Base-by-base conservation (phyloP, 2,888 invertebrate species). In the Philereme transversata region DNA sequence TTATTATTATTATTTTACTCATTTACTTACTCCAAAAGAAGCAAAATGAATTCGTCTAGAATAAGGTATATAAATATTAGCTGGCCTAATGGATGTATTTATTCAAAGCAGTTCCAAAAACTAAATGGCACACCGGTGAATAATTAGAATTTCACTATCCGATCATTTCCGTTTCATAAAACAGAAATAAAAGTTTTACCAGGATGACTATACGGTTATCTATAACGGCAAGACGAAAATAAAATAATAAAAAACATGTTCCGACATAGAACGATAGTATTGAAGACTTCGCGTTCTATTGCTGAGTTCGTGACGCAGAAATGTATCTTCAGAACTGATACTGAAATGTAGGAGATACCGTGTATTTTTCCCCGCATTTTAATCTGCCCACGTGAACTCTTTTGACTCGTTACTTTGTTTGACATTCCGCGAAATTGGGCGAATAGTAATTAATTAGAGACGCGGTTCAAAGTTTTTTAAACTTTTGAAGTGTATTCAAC, bases 371-470 rank as follows among this genome's bases (percentile, higher is more conserved):
- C 10, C n/a, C 52, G 51, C 9, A 66, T 60, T 68, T 41, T 72
- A 75, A 75, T 76, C 78, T 58, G 64, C 71, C 68, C 76, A 78
- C 75, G 68, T 70, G 69, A 74, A 76, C 76, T 73, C 73, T 75
- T 81, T 79, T 78, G 78, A 80, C 79, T 77, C 77, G 82, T 80
- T 80, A 76, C 76, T 76, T 77, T 81, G 79, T 76, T 79, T 83
- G 85, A 84, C 84, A 85, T 79, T 71, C 77, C 79, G 81, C 82
- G 74, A 86, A 87, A 87, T 87, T 86, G 81, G 81, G 77, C 81
- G 81, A 83, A 84, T 83, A 79, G 78, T 81, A 84, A 86, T 86
- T 84, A 85, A 84, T 84, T 78, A 74, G 74, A 65, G 69, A 62
- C 72, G 67, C 64, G 68, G 47, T 48, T 48, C 9, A 58, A 57